phyloP scores from a whole-genome alignment of 2,888 invertebrate genomes.

The Allacma fusca region DNA sequence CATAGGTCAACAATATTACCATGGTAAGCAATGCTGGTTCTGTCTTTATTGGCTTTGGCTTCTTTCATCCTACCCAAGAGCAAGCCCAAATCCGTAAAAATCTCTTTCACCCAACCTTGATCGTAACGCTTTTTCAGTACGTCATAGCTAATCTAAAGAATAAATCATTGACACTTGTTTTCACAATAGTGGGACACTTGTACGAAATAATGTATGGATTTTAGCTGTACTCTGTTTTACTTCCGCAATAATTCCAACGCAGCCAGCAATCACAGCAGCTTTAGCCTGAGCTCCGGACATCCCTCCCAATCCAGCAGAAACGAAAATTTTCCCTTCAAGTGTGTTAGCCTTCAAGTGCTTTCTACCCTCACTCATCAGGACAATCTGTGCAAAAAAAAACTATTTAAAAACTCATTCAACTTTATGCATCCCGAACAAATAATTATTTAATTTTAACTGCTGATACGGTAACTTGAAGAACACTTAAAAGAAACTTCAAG shows the following conservation, averaged over 20 bases:
- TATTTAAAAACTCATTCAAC: background rate
- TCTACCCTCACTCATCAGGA: constrained; percentile 70
- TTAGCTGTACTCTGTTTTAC: constrained; percentile 61
- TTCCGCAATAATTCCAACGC: constrained; percentile 71
- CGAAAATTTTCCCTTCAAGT: constrained; percentile 68
- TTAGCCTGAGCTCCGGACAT: constrained; percentile 74
- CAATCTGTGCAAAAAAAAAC: constrained; percentile 65
- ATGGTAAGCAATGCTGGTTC: constrained; percentile 69
- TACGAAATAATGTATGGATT: no score
- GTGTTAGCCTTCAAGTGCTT: constrained; percentile 67
- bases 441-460: no score
- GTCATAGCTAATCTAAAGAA: constrained; percentile 57
- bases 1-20: constrained; percentile 67
- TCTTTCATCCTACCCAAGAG: constrained; percentile 64
- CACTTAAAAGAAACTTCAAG: no score
- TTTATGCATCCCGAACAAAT: no score
- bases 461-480: background rate
- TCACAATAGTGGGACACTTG: no score
- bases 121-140: constrained; percentile 67
- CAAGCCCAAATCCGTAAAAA: constrained; percentile 65
- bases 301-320: constrained; percentile 71
- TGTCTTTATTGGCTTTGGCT: constrained; percentile 61
- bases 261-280: constrained; percentile 71
- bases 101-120: constrained; percentile 71
- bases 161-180: no score